Evolutionary conservation across 1,140 invertebrate species (phyloP), one percentile per base, ranked within the genome.

Genomic region (Psilanteris sp.): DNA sequence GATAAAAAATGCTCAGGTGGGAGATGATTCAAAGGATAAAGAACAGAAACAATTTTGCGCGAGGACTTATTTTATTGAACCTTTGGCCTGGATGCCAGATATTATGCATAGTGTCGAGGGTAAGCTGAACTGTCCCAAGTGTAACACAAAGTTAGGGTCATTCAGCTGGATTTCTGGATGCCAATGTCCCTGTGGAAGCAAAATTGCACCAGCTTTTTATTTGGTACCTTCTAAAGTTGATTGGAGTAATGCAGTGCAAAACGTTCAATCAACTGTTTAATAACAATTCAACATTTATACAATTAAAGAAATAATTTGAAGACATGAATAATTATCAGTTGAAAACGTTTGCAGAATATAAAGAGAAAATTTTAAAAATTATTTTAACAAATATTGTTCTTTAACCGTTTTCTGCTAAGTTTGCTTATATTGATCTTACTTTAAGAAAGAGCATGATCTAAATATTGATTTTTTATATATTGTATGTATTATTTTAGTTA

Each of bases 161-260:
- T 96, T 94, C 81, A 95, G 93, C 85, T 96, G 94, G 95, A 90
- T 95, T 37, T 26, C 89, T 89, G 93, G 93, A 48, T 95, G 93
- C 78, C 92, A 94, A 62, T 96, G 95, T 85, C 94, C 94, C 1
- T 96, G 95, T 84, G 94, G 94, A 1, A 92, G 92, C 61, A 94
- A 94, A 84, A 93, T 95, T 46, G 93, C 94, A 10, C 95, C 95
- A 0, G 94, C 94, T 4, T 96, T 96, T 89, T 96, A 96, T 85
- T 87, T 96, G 41, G 93, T 94, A 77, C 94, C 94, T 36, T 95
- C 94, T 2, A 96, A 95, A 87, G 93, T 96, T 31, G 95, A 96
- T 82, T 93, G 93, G 89, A 94, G 94, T 50, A 95, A 94, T 83
- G 92, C 93, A 44, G 94, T 96, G 24, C 94, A 96, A 83, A 96